phyloP scores from a whole-genome alignment of 2,888 invertebrate species.

The Silvanus unidentatus region DNA sequence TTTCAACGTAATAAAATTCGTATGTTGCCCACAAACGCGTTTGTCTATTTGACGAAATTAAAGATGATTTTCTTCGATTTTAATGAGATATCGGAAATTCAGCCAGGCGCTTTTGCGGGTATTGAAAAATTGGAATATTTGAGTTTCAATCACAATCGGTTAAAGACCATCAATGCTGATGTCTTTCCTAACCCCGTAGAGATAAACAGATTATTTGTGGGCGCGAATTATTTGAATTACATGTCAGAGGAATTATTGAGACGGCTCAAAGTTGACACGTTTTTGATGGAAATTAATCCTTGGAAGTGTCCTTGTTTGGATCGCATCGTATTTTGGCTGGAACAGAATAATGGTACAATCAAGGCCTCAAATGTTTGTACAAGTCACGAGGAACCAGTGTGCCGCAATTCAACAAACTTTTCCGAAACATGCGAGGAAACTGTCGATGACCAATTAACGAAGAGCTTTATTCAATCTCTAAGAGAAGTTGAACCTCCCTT shows the following conservation, averaged over 20 bases:
- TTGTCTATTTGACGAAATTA: slow-evolving; percentile 20
- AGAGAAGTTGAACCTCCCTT: too few relatives aligned
- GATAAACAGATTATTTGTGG: slow-evolving; percentile 20
- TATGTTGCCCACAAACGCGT: slow-evolving; percentile 23
- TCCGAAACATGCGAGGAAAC: too few relatives aligned
- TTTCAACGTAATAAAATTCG: slow-evolving; percentile 24
- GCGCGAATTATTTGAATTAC: slow-evolving; percentile 29
- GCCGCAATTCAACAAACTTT: too few relatives aligned
- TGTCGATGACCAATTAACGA: too few relatives aligned
- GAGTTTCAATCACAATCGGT: slow-evolving; percentile 25
- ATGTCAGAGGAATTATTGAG: slow-evolving; percentile 22
- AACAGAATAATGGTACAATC: slow-evolving; percentile 17
- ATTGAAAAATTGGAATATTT: slow-evolving; percentile 23
- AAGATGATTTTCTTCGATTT: slow-evolving; percentile 21
- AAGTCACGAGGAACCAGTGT: too few relatives aligned
- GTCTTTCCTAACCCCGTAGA: slow-evolving; percentile 23
- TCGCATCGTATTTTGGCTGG: slow-evolving; percentile 22
- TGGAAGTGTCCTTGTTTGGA: slow-evolving; percentile 32
- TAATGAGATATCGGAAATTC: slow-evolving; percentile 26
- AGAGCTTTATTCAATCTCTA: too few relatives aligned
- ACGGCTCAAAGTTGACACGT: slow-evolving; percentile 19
- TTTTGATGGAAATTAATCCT: slow-evolving; percentile 26
- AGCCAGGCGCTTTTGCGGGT: slow-evolving; percentile 24
- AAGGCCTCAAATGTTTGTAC: too few relatives aligned
- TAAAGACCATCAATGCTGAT: slow-evolving; percentile 20